Base-by-base conservation (phyloP, 2,888 invertebrate genomes). In the Tipula confusa region DNA sequence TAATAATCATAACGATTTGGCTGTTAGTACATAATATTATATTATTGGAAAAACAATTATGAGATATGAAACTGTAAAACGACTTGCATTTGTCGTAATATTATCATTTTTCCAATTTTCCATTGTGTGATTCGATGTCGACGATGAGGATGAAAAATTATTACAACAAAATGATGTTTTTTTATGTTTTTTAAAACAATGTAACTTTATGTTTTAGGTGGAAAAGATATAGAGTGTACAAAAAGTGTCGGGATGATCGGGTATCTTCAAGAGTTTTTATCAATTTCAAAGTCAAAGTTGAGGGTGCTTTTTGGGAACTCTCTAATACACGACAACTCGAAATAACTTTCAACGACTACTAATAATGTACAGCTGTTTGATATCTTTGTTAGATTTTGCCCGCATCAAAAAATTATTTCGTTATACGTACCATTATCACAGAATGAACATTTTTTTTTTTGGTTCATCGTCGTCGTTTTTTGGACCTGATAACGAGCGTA, bases 31-130 rank as follows among this genome's bases (percentile, higher is more conserved):
- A 64, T 64, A 24, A 64, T 64, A 11, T 24, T 64, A 11, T 64
- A 64, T 64, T 64, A 64, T 64, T 64, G 64, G 64, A 24, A 64
- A 64, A 64, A 64, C 64, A 64, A 64, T 64, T 64, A 64, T 64
- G 64, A 64, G 64, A 64, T 64, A 64, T 64, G 64, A 64, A 64
- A 43, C 43, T 43, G 43, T 6, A 11, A 24, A 64, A 64, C 64
- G 64, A 64, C 64, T 64, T 64, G 64, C 64, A 64, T 64, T 64
- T 64, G 64, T 64, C 18, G 64, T 24, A 64, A 64, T 18, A 64
- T 64, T 64, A 64, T 64, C 64, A 64, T 64, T 64, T 64, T 64
- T 24, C 64, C 64, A 64, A 64, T 64, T 64, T 64, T 64, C 64
- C 9, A 64, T 64, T 64, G 24, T 64, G 2, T 64, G 64, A 64